Evolutionary conservation across 2,888 invertebrate genomes (phyloP).

Genomic region (Piscicola geometra): DNA sequence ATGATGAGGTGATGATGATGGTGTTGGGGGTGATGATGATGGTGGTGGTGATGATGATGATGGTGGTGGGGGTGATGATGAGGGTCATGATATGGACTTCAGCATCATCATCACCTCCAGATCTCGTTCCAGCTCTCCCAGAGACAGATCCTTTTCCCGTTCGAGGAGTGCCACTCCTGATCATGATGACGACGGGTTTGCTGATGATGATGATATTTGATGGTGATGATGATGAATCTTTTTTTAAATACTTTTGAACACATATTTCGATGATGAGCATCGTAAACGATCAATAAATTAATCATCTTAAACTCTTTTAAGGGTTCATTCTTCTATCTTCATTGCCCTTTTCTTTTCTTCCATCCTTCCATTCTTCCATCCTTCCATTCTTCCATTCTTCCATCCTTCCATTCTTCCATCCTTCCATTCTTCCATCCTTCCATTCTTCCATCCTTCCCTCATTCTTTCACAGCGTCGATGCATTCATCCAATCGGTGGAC

Average conservation of each 20-base stretch:
- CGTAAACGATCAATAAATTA: too few species aligned
- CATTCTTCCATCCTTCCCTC: too few species aligned
- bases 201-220: not conserved
- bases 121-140: constrained; percentile 56
- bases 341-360: not conserved
- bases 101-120: constrained; percentile 17
- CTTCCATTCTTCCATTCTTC: not conserved
- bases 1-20: not conserved
- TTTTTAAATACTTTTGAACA: too few species aligned
- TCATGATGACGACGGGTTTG: constrained; percentile 28
- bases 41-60: too few species aligned
- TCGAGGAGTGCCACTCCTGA: constrained; percentile 46
- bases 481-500: constrained; percentile 28
- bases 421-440: too few species aligned
- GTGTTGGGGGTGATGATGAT: not conserved
- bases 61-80: too few species aligned
- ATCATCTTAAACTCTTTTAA: too few species aligned
- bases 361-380: not conserved
- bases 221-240: not conserved
- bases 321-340: too few species aligned
- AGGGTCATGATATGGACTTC: too few species aligned
- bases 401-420: too few species aligned
- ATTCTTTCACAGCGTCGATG: constrained; percentile 35
- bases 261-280: too few species aligned
- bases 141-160: constrained; percentile 46